Conservation (phyloP, 2,888 invertebrate genomes). For the Zeuzera pyrina region DNA sequence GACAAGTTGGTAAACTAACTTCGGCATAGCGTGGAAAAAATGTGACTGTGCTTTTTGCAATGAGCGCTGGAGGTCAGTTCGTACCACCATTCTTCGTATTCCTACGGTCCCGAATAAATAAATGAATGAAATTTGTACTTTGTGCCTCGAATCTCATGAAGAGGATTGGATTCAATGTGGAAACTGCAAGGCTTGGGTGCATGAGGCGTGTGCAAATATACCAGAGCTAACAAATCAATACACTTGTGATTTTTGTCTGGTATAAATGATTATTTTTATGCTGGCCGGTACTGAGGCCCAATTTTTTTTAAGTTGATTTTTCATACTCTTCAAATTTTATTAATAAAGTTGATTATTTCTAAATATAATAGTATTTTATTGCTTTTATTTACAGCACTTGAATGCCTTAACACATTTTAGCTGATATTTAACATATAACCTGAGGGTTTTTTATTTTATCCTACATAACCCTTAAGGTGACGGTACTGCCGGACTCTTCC, state of each 20-base stretch:
- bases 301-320: background rate
- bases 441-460: no score
- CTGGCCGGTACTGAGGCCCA: background rate
- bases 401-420: no score
- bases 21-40: constrained; percentile 9
- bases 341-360: background rate
- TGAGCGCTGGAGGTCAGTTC: constrained; percentile 9
- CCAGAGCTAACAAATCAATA: background rate
- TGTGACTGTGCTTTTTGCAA: constrained; percentile 8
- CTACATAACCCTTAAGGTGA: no score
- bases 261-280: background rate
- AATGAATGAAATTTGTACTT: constrained; percentile 8
- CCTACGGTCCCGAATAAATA: constrained; percentile 7
- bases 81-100: constrained; percentile 9
- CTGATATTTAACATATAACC: no score
- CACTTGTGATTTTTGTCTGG: background rate
- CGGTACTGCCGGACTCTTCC: no score
- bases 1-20: constrained; percentile 10
- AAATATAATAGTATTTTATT: no score
- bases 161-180: constrained; percentile 14
- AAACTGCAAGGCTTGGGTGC: constrained; percentile 12
- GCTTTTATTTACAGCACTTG: no score
- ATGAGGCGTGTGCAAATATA: constrained; percentile 7
- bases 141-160: constrained; percentile 9
- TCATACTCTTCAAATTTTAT: background rate